Evolutionary conservation across 2,888 invertebrate species (phyloP).

Genomic region (Argyresthia goedartella): DNA sequence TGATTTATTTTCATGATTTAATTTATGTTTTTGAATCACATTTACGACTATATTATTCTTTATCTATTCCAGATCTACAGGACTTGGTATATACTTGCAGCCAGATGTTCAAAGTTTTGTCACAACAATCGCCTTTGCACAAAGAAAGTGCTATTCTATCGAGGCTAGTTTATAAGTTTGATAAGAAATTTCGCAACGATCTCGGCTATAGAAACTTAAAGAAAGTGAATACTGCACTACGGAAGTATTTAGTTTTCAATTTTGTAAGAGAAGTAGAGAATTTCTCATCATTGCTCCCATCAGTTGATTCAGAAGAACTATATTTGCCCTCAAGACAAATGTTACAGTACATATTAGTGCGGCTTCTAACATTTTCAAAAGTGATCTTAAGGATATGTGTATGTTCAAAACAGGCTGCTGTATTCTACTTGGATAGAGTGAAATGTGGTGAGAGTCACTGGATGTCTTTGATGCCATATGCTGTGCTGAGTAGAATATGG

Average conservation of each 20-base stretch:
- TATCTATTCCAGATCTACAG: conserved; percentile 34
- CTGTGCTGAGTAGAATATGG: conserved; percentile 68
- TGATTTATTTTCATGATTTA: neutral
- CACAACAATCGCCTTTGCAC: conserved; percentile 59
- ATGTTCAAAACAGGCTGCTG: conserved; percentile 54
- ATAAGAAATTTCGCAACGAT: conserved; percentile 70
- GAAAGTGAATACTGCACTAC: conserved; percentile 63
- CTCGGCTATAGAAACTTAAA: conserved; percentile 68
- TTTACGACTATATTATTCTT: neutral
- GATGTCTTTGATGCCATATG: conserved; percentile 67
- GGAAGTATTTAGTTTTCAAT: conserved; percentile 57
- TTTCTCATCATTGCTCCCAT: conserved; percentile 37
- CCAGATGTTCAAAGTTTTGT: conserved; percentile 34
- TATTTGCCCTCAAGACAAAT: conserved; percentile 72
- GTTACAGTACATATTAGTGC: conserved; percentile 66
- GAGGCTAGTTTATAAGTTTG: conserved; percentile 69
- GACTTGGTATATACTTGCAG: conserved; percentile 29
- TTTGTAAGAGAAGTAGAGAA: conserved; percentile 51
- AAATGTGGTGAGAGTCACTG: conserved; percentile 68
- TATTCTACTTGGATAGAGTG: conserved; percentile 63
- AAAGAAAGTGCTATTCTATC: conserved; percentile 67
- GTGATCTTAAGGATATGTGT: conserved; percentile 62
- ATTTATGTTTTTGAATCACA: neutral
- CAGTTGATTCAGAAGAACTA: conserved; percentile 24
- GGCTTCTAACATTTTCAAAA: conserved; percentile 67